Base-by-base conservation (phyloP, 2,888 invertebrate genomes). In the Dasypogon diadema region DNA sequence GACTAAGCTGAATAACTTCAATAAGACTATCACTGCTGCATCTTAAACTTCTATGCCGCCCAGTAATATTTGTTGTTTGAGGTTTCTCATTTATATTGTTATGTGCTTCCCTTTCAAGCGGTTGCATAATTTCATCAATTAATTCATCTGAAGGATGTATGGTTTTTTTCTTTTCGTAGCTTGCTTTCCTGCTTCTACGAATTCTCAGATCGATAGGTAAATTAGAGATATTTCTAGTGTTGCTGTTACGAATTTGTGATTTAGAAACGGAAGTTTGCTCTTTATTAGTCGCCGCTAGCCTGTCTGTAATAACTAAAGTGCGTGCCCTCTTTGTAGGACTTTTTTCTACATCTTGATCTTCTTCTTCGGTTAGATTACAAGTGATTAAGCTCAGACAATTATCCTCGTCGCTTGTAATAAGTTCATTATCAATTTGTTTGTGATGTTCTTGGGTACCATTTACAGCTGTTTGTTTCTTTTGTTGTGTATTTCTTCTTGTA, bases 321-420 rank as follows among this genome's bases (percentile, higher is more conserved):
- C 30, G 30, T 30, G 30, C 3, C 8, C 8, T 30, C 8, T 30
- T 30, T 5, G 8, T 30, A 30, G 30, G 30, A 30, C 8, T 30
- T 5, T 30, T 8, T 2, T 42, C 2, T 42, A 3, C 42, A 42
- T 42, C n/a, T 42, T 42, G 12, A 3, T 42, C 1, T 42, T 42
- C 42, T 12, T 12, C 42, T 12, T 6, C n/a, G 8, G 3, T 2
- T 12, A 12, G 1, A 12, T 1, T 12, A 12, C 12, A 12, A 42
- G n/a, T 12, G 2, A 3, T 12, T 12, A 3, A 42, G 2, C 8
- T 12, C 42, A 42, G 5, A 8, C 1, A 2, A 0, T 60, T 5
- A 2, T 56, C 60, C 6, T 60, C 60, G 37, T 60, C 37, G 37
- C 60, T 60, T 10, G 60, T 60, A 1, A 60, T 16, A 10, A 60